Conservation (phyloP, 92 coral and sea anemone species). For the Anthopleura xanthogrammica region DNA sequence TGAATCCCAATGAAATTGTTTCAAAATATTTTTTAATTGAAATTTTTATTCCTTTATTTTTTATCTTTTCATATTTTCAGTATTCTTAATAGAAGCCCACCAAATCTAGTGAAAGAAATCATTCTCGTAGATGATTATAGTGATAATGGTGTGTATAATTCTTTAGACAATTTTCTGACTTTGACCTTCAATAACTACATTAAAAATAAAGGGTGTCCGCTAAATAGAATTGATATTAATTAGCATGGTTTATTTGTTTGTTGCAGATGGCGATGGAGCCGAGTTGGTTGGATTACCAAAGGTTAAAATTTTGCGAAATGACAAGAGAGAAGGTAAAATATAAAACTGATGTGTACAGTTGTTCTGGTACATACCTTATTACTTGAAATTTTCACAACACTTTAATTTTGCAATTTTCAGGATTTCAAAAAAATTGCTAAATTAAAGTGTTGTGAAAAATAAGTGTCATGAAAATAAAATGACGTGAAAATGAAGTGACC, state of each 20-base stretch:
- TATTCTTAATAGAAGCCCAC: slow-evolving; percentile 90
- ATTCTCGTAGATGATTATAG: slow-evolving; percentile 93
- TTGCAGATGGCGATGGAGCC: slow-evolving; percentile 79
- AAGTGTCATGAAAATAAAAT: no score
- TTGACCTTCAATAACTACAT: no score
- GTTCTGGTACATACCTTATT: not conserved
- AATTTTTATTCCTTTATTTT: not conserved
- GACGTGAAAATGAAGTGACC: no score
- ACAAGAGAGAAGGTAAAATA: slow-evolving; percentile 81
- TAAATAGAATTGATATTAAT: no score
- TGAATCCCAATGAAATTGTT: no score
- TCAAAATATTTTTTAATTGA: not conserved
- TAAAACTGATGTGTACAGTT: not conserved
- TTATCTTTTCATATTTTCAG: slow-evolving; percentile 46
- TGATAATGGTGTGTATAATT: slow-evolving; percentile 69
- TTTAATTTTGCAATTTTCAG: no score
- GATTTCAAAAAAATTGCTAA: no score
- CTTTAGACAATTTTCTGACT: not conserved
- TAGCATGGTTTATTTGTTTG: not conserved
- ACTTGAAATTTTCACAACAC: no score
- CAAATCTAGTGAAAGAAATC: slow-evolving; percentile 79
- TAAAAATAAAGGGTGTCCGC: no score
- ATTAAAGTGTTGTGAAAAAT: no score
- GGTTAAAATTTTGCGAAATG: slow-evolving; percentile 85
- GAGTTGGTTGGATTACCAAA: slow-evolving; percentile 83